Evolutionary conservation across 2,113 vertebrate genomes (phyloP).

Genomic region (Daboia siamensis): DNA sequence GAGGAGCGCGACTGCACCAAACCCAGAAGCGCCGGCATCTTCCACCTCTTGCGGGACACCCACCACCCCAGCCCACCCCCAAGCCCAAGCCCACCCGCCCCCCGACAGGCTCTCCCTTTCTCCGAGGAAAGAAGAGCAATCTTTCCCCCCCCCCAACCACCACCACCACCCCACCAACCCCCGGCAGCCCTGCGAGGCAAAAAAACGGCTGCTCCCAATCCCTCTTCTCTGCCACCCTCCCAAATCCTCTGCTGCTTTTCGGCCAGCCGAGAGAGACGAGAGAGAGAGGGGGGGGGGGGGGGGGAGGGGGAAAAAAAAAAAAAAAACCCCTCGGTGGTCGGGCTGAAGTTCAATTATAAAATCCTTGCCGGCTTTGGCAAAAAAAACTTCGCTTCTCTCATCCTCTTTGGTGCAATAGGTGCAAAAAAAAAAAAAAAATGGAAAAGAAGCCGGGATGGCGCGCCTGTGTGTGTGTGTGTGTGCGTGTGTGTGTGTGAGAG

Average conservation of each 20-base stretch:
- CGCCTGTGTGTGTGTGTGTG: too few relatives aligned
- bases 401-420: slow-evolving; percentile 60
- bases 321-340: slow-evolving; percentile 11
- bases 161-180: background rate
- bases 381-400: slow-evolving; percentile 71
- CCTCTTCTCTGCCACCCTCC: background rate
- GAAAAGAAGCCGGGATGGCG: too few relatives aligned
- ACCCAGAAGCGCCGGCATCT: slow-evolving; percentile 67
- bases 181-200: background rate
- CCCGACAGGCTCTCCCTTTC: too few relatives aligned
- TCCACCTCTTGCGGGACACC: slow-evolving; percentile 61
- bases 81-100: background rate
- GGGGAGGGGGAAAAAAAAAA: background rate
- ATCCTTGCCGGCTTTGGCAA: slow-evolving; percentile 47
- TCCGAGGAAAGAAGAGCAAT: too few relatives aligned
- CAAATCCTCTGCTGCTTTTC: background rate
- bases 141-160: too few relatives aligned
- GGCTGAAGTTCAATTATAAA: slow-evolving; percentile 23
- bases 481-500: too few relatives aligned
- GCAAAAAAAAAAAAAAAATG: background rate
- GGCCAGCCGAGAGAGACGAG: slow-evolving; percentile 13
- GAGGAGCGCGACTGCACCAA: slow-evolving; percentile 44
- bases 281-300: too few relatives aligned
- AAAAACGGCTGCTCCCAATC: background rate
- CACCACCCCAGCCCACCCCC: background rate